phyloP scores from a whole-genome alignment of 2,797 vertebrate genomes.

The Periophthalmus magnuspinnatus region DNA sequence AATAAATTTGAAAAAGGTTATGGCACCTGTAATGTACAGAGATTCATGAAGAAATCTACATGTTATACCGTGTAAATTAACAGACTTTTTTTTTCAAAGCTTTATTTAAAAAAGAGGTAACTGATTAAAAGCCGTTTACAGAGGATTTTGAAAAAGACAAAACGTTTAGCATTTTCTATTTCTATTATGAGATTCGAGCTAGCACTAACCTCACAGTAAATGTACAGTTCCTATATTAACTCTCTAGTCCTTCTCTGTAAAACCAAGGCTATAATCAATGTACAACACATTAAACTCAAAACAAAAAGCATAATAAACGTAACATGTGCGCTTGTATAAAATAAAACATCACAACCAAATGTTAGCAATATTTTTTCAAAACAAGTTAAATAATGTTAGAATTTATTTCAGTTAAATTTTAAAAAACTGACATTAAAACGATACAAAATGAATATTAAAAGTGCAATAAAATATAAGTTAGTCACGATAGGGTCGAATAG shows the following conservation, averaged over 20 bases:
- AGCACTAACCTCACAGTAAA: slow-evolving; percentile 7
- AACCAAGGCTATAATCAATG: slow-evolving; percentile 18
- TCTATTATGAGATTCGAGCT: slow-evolving; percentile 8
- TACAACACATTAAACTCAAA: background rate
- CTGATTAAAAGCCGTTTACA: slow-evolving; percentile 51
- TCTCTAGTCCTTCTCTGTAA: slow-evolving; percentile 12
- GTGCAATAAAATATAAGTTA: slow-evolving; percentile 44
- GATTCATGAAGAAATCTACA: background rate
- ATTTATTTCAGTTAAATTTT: slow-evolving; percentile 39
- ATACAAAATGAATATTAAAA: slow-evolving; percentile 45
- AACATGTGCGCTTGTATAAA: slow-evolving; percentile 26
- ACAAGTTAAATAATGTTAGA: slow-evolving; percentile 30
- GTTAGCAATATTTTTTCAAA: slow-evolving; percentile 38
- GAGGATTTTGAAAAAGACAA: slow-evolving; percentile 28
- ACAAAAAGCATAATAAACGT: slow-evolving; percentile 31
- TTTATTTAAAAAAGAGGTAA: slow-evolving; percentile 69
- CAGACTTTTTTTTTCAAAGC: slow-evolving; percentile 38
- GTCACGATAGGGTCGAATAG: background rate
- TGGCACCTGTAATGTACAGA: too few relatives aligned
- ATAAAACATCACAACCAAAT: slow-evolving; percentile 35
- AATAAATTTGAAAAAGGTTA: too few relatives aligned
- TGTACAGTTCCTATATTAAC: slow-evolving; percentile 8
- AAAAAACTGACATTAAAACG: slow-evolving; percentile 37
- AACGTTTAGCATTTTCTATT: slow-evolving; percentile 19
- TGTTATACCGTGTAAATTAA: slow-evolving; percentile 1